phyloP scores from a whole-genome alignment of 2,113 vertebrate species.

The Onychostruthus taczanowskii region DNA sequence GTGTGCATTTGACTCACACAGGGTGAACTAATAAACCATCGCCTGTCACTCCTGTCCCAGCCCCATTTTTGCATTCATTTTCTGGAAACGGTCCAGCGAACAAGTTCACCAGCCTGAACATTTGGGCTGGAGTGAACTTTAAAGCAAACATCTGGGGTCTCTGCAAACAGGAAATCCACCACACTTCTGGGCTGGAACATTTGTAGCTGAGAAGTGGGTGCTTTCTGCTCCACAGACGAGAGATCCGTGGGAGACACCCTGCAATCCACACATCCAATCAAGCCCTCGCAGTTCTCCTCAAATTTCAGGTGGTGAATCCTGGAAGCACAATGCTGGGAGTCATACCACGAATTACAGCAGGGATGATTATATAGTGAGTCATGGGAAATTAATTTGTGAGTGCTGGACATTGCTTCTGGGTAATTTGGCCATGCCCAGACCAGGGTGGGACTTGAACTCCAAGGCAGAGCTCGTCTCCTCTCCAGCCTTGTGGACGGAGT shows the following conservation, averaged over 20 bases:
- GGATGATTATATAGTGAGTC: neutral
- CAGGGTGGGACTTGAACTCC: neutral
- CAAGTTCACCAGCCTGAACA: neutral
- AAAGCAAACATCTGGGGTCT: slow-evolving; percentile 40
- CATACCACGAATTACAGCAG: neutral
- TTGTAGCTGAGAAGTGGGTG: neutral
- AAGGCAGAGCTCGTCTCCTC: neutral
- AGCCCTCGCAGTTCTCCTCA: neutral
- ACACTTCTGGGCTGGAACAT: neutral
- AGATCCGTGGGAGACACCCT: neutral
- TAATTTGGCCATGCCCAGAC: neutral
- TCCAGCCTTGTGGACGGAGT: neutral
- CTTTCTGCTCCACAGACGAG: neutral
- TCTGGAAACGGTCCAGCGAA: neutral
- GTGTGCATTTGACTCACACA: neutral
- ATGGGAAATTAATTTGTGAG: slow-evolving; percentile 35
- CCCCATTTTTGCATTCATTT: neutral
- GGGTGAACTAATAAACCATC: neutral
- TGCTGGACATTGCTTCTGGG: neutral
- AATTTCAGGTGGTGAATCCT: slow-evolving; percentile 25
- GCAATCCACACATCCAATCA: neutral
- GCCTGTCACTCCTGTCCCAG: neutral
- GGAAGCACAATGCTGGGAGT: neutral
- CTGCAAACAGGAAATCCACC: slow-evolving; percentile 30
- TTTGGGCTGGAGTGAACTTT: slow-evolving; percentile 4